phyloP scores from a whole-genome alignment of 1,140 invertebrate genomes.

The Halyomorpha halys region DNA sequence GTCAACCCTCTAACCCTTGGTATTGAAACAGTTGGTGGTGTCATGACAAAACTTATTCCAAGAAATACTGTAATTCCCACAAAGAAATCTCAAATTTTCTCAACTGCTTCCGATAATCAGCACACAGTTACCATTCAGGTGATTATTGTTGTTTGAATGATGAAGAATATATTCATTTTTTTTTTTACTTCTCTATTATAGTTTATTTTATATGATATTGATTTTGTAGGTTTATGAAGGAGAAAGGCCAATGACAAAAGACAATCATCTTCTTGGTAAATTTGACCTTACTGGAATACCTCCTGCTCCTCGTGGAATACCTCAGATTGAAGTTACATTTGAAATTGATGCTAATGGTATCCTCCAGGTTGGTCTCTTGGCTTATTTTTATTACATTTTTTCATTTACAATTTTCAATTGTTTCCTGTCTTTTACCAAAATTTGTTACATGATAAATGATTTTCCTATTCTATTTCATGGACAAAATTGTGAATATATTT shows the following conservation, averaged over 20 bases:
- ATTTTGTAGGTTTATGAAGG: constrained; percentile 77
- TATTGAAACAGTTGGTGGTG: constrained; percentile 98
- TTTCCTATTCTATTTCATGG: too few relatives aligned
- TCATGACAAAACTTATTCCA: constrained; percentile 98
- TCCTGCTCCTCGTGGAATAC: constrained; percentile 91
- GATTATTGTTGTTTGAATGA: neutral
- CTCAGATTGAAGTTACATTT: constrained; percentile 98
- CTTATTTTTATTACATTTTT: neutral
- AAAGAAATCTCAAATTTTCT: constrained; percentile 99
- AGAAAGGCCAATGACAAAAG: constrained; percentile 98
- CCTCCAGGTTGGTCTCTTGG: constrained; percentile 46
- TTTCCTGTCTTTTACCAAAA: too few relatives aligned
- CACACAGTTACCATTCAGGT: constrained; percentile 94
- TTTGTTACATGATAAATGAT: too few relatives aligned
- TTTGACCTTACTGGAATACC: constrained; percentile 98
- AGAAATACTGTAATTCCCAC: constrained; percentile 98
- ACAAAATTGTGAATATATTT: too few relatives aligned
- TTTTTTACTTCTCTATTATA: too few relatives aligned
- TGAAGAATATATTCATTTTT: neutral
- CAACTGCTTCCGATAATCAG: constrained; percentile 97
- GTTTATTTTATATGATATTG: neutral
- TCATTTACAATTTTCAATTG: neutral
- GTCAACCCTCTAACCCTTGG: constrained; percentile 98
- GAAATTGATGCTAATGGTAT: constrained; percentile 99
- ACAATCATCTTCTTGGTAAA: constrained; percentile 94